Evolutionary conservation across 1,140 invertebrate species (phyloP).

Genomic region (Formica selysi): DNA sequence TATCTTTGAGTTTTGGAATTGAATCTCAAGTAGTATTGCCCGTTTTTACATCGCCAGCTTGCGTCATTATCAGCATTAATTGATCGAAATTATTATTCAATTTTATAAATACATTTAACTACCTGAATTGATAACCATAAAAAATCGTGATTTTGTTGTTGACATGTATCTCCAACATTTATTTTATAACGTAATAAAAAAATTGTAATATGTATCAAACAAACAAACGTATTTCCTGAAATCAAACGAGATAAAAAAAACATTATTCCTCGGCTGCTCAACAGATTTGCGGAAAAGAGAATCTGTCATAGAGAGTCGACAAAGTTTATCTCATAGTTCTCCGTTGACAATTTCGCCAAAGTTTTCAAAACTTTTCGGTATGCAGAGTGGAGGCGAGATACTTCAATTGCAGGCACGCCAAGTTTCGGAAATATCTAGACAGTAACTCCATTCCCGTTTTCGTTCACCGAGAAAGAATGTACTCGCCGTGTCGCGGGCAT

Average conservation of each 20-base stretch:
- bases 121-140: neutral
- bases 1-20: slow-evolving; percentile 59
- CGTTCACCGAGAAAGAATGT: slow-evolving; percentile 72
- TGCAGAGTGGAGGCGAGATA: neutral
- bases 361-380: slow-evolving; percentile 53
- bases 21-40: slow-evolving; percentile 51
- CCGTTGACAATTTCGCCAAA: slow-evolving; percentile 1
- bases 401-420: slow-evolving; percentile 40
- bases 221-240: neutral
- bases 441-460: slow-evolving; percentile 53
- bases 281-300: slow-evolving; percentile 2
- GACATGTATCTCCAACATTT: too few relatives aligned
- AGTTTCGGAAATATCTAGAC: slow-evolving; percentile 66
- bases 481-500: slow-evolving; percentile 73
- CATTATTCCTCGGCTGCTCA: neutral
- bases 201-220: neutral
- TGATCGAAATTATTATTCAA: neutral
- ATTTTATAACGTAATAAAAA: neutral
- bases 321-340: neutral
- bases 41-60: neutral
- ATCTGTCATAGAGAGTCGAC: neutral
- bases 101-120: neutral
- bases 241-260: neutral
- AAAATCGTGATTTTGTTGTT: neutral
- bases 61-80: neutral